Conservation (phyloP, 92 coral and sea anemone species). For the Isaurus tuberculatus region DNA sequence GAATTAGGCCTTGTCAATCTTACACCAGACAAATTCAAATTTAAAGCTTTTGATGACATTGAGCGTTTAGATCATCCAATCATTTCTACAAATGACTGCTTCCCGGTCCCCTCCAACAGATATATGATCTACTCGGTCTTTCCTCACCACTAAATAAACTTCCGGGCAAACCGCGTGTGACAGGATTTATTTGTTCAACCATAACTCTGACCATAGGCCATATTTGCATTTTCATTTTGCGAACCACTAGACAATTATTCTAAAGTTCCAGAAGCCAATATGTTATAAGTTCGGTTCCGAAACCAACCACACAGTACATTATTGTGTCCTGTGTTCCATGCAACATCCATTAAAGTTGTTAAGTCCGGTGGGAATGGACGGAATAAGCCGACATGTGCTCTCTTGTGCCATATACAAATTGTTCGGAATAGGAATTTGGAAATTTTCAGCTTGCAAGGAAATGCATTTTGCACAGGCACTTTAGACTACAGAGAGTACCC, state of each 20-base stretch:
- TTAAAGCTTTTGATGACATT: background rate
- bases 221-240: background rate
- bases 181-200: constrained; percentile 41
- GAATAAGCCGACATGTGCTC: background rate
- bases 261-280: background rate
- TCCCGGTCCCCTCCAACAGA: background rate
- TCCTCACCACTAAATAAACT: constrained; percentile 45
- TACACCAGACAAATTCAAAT: background rate
- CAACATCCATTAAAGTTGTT: background rate
- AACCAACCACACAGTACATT: background rate
- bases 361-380: background rate
- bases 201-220: background rate
- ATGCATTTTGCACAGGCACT: background rate
- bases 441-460: background rate
- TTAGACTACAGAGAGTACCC: background rate
- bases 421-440: background rate
- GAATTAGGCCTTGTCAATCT: background rate
- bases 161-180: constrained; percentile 52
- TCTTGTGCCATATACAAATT: background rate
- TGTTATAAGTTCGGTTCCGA: background rate
- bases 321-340: background rate
- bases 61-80: background rate
- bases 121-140: constrained; percentile 25
- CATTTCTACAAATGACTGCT: background rate
- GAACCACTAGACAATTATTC: background rate